Conservation (phyloP, 2,797 vertebrate species). For the Iguana delicatissima region DNA sequence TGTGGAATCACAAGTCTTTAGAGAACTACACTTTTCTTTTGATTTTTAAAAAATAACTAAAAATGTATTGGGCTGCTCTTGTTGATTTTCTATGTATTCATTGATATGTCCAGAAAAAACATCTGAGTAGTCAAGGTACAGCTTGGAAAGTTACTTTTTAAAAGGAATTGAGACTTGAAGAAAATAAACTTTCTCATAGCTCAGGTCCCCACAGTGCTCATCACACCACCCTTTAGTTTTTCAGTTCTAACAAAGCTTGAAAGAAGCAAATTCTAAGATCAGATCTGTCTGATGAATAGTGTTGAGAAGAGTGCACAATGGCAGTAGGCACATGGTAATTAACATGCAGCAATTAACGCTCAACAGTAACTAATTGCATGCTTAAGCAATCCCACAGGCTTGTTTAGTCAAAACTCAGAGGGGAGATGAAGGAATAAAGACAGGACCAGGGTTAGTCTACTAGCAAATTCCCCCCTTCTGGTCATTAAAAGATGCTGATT, state of each 20-base stretch:
- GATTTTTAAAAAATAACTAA: not conserved
- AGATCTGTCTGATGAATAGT: not conserved
- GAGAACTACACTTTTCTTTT: not conserved
- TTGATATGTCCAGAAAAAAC: too few species aligned
- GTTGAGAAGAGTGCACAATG: not conserved
- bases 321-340: not conserved
- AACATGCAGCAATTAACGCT: not conserved
- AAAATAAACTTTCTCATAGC: too few species aligned
- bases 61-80: too few species aligned
- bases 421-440: not conserved
- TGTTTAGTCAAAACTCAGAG: not conserved
- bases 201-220: too few species aligned
- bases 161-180: too few species aligned
- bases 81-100: too few species aligned
- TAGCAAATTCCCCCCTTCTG: not conserved
- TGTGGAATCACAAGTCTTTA: not conserved
- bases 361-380: not conserved
- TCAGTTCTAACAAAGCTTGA: too few species aligned
- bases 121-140: too few species aligned
- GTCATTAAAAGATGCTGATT: not conserved
- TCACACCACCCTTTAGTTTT: too few species aligned
- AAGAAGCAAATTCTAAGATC: not conserved
- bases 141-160: too few species aligned
- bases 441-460: not conserved
- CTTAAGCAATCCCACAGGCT: not conserved